phyloP scores from a whole-genome alignment of 1,140 invertebrate species.

The Drosophila subpulchrella region DNA sequence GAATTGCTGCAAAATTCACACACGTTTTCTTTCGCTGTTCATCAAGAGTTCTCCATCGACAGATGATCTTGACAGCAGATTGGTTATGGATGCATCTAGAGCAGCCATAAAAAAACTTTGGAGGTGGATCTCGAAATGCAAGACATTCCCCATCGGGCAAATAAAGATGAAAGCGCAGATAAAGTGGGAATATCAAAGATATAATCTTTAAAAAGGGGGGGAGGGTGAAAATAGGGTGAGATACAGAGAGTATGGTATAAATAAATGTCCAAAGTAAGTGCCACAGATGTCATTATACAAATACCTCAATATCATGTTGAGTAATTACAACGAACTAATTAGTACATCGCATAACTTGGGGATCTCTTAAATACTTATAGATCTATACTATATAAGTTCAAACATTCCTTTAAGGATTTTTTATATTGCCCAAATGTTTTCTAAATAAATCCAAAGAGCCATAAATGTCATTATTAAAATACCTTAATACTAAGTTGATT shows the following conservation, averaged over 20 bases:
- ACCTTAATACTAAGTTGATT: too few species aligned
- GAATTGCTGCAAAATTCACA: constrained; percentile 55
- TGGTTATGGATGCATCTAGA: constrained; percentile 38
- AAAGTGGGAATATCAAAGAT: constrained; percentile 9
- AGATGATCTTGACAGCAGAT: constrained; percentile 42
- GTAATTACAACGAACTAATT: background rate
- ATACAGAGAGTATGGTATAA: background rate
- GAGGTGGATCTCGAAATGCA: background rate
- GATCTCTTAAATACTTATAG: too few species aligned
- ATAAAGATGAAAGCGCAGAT: constrained; percentile 30
- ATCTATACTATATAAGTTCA: too few species aligned
- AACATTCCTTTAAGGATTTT: too few species aligned
- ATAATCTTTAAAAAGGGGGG: background rate
- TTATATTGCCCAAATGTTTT: too few species aligned
- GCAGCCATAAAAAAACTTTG: constrained; percentile 17
- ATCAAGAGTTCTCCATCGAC: constrained; percentile 27
- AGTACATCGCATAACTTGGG: background rate
- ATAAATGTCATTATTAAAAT: too few species aligned
- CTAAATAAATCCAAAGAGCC: too few species aligned
- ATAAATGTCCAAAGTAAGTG: constrained; percentile 7
- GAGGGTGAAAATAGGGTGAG: background rate
- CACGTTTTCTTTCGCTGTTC: constrained; percentile 42
- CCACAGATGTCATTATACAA: constrained; percentile 8
- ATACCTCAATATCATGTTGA: background rate
- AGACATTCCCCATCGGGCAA: constrained; percentile 4